phyloP scores from a whole-genome alignment of 2,797 vertebrate species.

The Alfaro cultratus region DNA sequence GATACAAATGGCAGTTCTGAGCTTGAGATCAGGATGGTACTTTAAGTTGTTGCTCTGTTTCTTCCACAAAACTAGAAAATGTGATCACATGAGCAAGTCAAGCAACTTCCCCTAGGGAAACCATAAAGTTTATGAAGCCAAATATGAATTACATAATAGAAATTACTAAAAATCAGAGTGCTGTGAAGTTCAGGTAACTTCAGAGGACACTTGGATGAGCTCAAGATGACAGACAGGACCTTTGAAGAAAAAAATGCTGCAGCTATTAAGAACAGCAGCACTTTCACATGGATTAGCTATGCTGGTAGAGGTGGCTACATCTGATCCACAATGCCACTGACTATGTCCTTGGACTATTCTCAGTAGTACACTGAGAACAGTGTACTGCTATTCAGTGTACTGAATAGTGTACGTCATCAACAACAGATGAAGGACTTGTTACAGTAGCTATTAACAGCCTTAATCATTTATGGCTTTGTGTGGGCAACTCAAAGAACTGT shows the following conservation, averaged over 20 bases:
- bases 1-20: not conserved
- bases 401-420: not conserved
- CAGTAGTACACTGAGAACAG: not conserved
- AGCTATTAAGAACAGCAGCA: conserved; percentile 16
- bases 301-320: conserved; percentile 9
- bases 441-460: conserved; percentile 1
- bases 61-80: not conserved
- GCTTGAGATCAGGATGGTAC: not conserved
- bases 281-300: conserved; percentile 38
- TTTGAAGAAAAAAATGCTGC: conserved; percentile 17
- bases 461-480: conserved; percentile 31
- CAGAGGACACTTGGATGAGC: not conserved
- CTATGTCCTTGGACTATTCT: conserved; percentile 13
- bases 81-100: not conserved
- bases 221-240: conserved; percentile 6
- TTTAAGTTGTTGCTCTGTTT: not conserved
- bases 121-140: not conserved
- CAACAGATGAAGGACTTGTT: conserved; percentile 40
- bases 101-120: not conserved
- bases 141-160: not conserved
- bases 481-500: conserved; percentile 17
- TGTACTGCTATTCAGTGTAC: too few relatives aligned
- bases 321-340: conserved; percentile 2
- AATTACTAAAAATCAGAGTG: not conserved
- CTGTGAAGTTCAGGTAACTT: not conserved